A percentile compares a stretch with the other conserved stretches of the same genome.
phyloP scores from a whole-genome alignment of 2,888 invertebrate species.

The Ypsolopha sequella region DNA sequence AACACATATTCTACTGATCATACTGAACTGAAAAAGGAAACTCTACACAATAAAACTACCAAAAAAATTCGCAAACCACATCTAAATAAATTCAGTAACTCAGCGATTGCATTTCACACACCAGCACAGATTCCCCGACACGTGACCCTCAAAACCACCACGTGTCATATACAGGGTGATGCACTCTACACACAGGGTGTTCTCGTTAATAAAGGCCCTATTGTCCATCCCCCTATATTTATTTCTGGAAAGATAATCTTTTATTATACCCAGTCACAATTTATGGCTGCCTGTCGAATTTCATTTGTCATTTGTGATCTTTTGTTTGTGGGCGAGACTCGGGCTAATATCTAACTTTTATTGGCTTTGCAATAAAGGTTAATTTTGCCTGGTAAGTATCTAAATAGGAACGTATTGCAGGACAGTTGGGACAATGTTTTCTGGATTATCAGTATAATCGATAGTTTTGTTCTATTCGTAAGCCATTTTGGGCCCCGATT shows the following conservation, averaged over 20 bases:
- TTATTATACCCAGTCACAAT: constrained; percentile 57
- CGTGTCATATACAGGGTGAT: constrained; percentile 21
- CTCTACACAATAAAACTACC: no score
- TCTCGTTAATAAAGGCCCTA: constrained; percentile 47
- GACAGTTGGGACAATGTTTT: background rate
- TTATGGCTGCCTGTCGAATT: constrained; percentile 57
- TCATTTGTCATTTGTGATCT: constrained; percentile 49
- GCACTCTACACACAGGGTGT: constrained; percentile 8
- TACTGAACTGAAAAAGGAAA: no score
- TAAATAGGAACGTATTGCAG: no score
- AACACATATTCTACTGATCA: no score
- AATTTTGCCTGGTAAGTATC: no score
- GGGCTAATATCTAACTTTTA: background rate
- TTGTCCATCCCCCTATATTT: constrained; percentile 59
- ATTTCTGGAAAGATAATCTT: constrained; percentile 63
- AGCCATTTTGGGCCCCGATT: no score
- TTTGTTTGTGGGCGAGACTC: constrained; percentile 3
- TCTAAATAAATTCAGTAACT: no score
- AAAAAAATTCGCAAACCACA: no score
- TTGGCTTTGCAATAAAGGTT: no score
- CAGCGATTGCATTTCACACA: no score
- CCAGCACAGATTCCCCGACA: no score
- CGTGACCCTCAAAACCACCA: background rate
- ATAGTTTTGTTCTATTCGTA: background rate
- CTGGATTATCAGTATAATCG: background rate